A percentile compares a stretch with the other conserved stretches of the same genome.
Evolutionary conservation across 2,797 vertebrate genomes (phyloP).

Genomic region (Erpetoichthys calabaricus): DNA sequence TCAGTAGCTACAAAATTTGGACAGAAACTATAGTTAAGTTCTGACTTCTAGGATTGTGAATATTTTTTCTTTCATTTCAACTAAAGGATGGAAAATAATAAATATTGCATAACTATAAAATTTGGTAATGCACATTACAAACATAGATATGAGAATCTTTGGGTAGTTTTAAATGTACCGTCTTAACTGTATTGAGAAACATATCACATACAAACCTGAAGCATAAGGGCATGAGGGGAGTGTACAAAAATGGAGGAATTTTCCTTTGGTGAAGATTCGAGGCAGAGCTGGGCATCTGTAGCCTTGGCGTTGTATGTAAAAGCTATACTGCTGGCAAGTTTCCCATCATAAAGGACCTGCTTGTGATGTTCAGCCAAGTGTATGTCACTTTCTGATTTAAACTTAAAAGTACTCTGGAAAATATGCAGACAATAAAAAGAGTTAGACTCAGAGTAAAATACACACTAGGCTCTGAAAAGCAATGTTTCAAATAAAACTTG

Average conservation of each 20-base stretch:
- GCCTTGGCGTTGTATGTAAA: conserved; percentile 94
- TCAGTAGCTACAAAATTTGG: no score
- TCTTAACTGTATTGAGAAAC: not conserved
- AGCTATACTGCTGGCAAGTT: conserved; percentile 85
- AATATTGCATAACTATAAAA: no score
- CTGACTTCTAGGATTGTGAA: no score
- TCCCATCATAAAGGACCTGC: conserved; percentile 86
- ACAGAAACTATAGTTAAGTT: no score
- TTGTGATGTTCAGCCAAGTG: conserved; percentile 93
- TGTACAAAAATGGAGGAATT: conserved; percentile 92
- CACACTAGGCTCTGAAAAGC: no score
- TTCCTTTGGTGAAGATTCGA: conserved; percentile 91
- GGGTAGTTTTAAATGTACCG: not conserved
- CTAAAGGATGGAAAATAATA: no score
- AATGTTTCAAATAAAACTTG: no score
- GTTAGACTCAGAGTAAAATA: no score
- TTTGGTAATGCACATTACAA: no score
- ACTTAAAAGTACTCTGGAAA: conserved; percentile 86
- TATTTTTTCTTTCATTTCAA: no score
- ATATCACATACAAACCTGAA: conserved; percentile 60
- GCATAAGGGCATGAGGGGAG: conserved; percentile 89
- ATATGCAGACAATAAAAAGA: conserved; percentile 10
- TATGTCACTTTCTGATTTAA: conserved; percentile 93
- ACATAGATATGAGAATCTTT: not conserved
- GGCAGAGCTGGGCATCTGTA: conserved; percentile 85